Evolutionary conservation across 2,797 vertebrate species (phyloP), one percentile per base, ranked within the genome.

Genomic region (Channallabes apus): DNA sequence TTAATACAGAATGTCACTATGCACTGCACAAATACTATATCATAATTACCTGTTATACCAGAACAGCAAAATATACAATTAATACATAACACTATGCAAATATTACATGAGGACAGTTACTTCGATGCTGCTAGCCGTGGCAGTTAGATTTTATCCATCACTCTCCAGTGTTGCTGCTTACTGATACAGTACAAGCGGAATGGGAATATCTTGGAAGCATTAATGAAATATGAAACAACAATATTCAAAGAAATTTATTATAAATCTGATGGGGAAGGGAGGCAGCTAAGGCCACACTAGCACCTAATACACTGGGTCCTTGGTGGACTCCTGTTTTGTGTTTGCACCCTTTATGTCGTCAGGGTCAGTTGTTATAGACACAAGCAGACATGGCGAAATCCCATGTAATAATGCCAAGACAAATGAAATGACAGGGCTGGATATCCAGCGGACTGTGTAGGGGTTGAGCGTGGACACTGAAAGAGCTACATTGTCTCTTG

Each of bases 341-440:
- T 38, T 38, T 78, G 15, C 75, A 38, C 38, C 56, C 29, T 15
- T 77, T 22, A 38, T 38, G 20, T 24, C 51, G 51, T 54, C 51
- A 12, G 51, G 51, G 51, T 54, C 76, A 78, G 76, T 41, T n/a
- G 6, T 78, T 61, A 78, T 78, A 78, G 58, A 38, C 6, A 61
- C 29, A 14, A 24, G 29, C 35, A 79, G 62, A 17, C 59, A 41
- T 64, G 20, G 32, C 6, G 18, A 78, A 78, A 35, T 61, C 56
- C 75, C 22, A 58, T 78, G 29, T 78, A 78, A 24, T 61, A 58
- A 61, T 78, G 17, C 58, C 35, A 38, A 41, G 61, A 17, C 20
- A 79, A 79, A 61, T 62, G 24, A 79, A 79, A 41, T 11, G 6
- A 15, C 51, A 12, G 9, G 20, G 6, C 38, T 35, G 75, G 56